Base-by-base conservation (phyloP, 2,113 vertebrate genomes). In the Bettongia penicillata region DNA sequence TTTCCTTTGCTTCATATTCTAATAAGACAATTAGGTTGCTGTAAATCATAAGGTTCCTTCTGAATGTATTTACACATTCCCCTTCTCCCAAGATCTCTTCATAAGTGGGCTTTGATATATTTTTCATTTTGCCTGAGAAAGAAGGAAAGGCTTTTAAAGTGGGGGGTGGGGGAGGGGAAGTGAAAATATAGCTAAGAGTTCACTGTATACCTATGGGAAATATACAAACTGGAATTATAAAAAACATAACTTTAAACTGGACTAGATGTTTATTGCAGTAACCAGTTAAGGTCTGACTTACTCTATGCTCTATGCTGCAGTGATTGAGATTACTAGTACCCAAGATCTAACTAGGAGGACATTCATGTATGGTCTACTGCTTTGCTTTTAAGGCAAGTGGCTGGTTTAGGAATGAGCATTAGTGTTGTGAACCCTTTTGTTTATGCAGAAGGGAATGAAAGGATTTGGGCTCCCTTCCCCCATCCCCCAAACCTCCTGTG, bases 191-290 rank as follows among this genome's bases (percentile, higher is more conserved):
- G 57, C n/a, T 95, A 93, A 31, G 92, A 93, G 51, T 91, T 95
- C 43, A 91, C 0, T 84, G 68, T 91, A 53, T 95, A 89, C 90
- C 51, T 84, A 24, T 95, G 93, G 53, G 93, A 91, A 95, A 37
- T 93, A 8, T 94, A 92, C 61, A 95, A 57, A 96, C 98, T 96
- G 97, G 95, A 97, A 97, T 91, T 96, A 57, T 53, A 93, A 49
- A 94, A 57, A 6, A 43, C 55, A 92, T 28, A 84, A 84, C n/a
- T 97, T 97, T 96, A 53, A 94, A 96, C 95, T 97, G 97, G 97
- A 97, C 93, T 92, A 91, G 95, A 55, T 94, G 90, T 93, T 55
- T 97, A 28, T 26, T 95, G 91, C 92, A 95, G 52, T 93, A 84
- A 52, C 90, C 23, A 91, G 51, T 94, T 52, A 90, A 84, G n/a